phyloP scores from a whole-genome alignment of 2,113 vertebrate genomes.

The Colinus virginianus region DNA sequence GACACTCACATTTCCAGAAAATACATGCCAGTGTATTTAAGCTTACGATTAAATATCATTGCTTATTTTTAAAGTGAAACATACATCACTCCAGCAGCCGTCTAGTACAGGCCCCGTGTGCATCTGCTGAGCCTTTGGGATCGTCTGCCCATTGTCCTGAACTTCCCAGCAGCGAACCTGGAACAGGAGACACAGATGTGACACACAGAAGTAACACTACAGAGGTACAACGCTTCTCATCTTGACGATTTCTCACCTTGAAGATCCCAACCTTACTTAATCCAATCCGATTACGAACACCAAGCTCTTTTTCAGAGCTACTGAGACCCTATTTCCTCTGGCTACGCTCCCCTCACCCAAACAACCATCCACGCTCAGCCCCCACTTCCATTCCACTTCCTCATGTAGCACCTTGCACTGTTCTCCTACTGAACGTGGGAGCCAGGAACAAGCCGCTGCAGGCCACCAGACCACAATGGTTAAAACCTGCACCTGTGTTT shows the following conservation, averaged over 20 bases:
- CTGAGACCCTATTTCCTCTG: background rate
- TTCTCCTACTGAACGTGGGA: background rate
- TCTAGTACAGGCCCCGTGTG: conserved; percentile 95
- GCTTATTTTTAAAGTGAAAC: conserved; percentile 25
- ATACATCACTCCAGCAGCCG: conserved; percentile 96
- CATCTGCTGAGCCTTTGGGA: conserved; percentile 99
- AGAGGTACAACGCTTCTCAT: background rate
- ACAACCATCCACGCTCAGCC: background rate
- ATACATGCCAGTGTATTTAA: background rate
- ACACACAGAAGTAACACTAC: background rate
- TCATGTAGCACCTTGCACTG: background rate
- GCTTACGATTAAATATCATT: background rate
- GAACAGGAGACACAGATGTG: background rate
- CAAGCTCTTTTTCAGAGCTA: background rate
- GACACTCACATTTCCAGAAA: background rate
- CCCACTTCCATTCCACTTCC: background rate
- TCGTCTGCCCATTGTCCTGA: conserved; percentile 96
- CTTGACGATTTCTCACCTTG: background rate
- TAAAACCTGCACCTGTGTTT: accelerated
- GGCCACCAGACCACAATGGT: background rate
- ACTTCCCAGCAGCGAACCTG: conserved; percentile 99
- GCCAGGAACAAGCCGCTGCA: background rate
- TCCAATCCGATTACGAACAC: accelerated
- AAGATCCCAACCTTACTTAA: background rate
- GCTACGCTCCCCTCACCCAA: background rate